phyloP scores from a whole-genome alignment of 2,113 vertebrate species.

The Parus major region DNA sequence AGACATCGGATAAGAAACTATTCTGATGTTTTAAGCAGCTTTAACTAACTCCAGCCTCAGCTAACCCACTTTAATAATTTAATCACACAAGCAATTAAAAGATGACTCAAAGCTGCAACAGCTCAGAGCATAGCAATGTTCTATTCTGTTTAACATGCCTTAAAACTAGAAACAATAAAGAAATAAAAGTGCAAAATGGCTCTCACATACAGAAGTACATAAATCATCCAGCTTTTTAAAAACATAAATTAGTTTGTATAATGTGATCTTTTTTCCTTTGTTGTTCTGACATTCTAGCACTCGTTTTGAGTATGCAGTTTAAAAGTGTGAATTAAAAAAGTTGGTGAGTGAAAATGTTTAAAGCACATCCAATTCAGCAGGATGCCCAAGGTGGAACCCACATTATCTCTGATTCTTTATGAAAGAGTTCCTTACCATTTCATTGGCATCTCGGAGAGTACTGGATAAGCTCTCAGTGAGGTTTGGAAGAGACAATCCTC shows the following conservation, averaged over 20 bases:
- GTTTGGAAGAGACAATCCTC: conserved; percentile 67
- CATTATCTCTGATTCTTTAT: neutral
- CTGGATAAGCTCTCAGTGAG: conserved; percentile 80
- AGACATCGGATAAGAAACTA: neutral
- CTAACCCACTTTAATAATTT: neutral
- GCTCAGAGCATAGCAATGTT: neutral
- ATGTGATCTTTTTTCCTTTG: neutral
- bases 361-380: neutral
- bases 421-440: conserved; percentile 84
- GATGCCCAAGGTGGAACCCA: neutral
- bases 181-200: neutral
- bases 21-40: neutral
- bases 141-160: neutral
- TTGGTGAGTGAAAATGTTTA: neutral
- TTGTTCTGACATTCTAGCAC: neutral
- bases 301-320: neutral
- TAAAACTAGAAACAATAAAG: neutral
- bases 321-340: neutral
- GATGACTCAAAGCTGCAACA: neutral
- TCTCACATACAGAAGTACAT: neutral
- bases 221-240: neutral
- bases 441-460: conserved; percentile 84
- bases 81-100: conserved; percentile 32
- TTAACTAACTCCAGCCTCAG: neutral
- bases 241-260: neutral